A percentile compares a stretch with the other conserved stretches of the same genome.
Conservation (phyloP, 2,113 vertebrate species). For the Brachyhypopomus gauderio region DNA sequence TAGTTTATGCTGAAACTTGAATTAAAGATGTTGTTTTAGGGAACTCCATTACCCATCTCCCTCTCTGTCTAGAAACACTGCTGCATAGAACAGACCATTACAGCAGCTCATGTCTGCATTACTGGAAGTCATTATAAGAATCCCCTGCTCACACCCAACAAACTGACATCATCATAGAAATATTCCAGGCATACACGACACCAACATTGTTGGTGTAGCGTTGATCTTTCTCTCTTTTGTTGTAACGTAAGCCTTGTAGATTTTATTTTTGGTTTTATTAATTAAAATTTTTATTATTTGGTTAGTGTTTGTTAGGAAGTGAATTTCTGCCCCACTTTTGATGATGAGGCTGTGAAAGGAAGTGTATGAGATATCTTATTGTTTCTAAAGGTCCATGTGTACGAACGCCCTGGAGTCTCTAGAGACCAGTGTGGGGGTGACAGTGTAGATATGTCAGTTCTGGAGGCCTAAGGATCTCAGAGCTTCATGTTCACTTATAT, state of each 20-base stretch:
- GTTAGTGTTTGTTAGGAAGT: constrained; percentile 54
- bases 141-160: constrained; percentile 45
- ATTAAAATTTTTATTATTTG: constrained; percentile 15
- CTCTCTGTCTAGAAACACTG: constrained; percentile 29
- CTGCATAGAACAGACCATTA: constrained; percentile 32
- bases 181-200: constrained; percentile 10
- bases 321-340: constrained; percentile 34
- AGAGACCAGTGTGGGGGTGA: no score
- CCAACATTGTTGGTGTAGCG: background rate
- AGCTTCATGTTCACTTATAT: no score
- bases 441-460: no score
- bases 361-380: constrained; percentile 47
- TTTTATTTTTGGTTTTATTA: constrained; percentile 38
- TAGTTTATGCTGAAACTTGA: background rate
- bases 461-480: no score
- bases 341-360: constrained; percentile 50
- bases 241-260: background rate
- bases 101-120: constrained; percentile 38
- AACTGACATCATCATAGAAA: constrained; percentile 53
- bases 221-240: background rate
- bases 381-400: constrained; percentile 21
- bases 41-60: background rate
- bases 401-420: no score
- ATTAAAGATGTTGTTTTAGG: constrained; percentile 1
- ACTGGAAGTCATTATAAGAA: constrained; percentile 45